Evolutionary conservation across 2,113 vertebrate genomes (phyloP).

Genomic region (Maccullochella peelii): DNA sequence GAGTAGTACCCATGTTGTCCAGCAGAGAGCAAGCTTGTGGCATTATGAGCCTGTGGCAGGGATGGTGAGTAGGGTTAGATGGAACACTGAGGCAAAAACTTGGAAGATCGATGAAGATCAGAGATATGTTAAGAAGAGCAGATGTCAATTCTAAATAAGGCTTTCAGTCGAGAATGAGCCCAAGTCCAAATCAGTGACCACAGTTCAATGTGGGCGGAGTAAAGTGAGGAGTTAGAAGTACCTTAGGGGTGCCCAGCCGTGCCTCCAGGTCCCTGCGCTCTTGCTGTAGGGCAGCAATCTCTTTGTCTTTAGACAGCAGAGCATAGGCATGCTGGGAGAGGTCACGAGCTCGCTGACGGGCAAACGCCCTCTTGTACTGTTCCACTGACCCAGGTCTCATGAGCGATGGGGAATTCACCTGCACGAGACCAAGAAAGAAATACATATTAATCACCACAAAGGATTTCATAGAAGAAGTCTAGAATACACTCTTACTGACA

Average conservation of each 20-base stretch:
- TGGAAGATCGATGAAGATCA: not conserved
- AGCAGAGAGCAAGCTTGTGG: conserved; percentile 73
- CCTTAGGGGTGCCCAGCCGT: conserved; percentile 87
- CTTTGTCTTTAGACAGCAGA: conserved; percentile 94
- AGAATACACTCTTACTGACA: not conserved
- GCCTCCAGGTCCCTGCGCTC: conserved; percentile 91
- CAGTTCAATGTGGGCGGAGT: not conserved
- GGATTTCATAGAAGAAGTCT: not conserved
- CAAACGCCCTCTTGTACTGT: conserved; percentile 92
- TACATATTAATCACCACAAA: not conserved
- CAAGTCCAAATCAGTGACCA: not conserved
- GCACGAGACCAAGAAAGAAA: conserved; percentile 13
- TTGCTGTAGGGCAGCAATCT: conserved; percentile 92
- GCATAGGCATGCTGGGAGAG: conserved; percentile 93
- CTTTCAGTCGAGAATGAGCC: not conserved
- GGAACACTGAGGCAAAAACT: not conserved
- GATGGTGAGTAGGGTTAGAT: not conserved
- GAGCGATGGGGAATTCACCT: conserved; percentile 90
- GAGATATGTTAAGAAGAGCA: not conserved
- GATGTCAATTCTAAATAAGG: not conserved
- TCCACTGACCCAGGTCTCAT: conserved; percentile 88
- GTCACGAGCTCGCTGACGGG: conserved; percentile 92
- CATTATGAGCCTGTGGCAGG: not conserved
- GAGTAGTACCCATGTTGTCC: conserved; percentile 59
- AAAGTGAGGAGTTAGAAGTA: conserved; percentile 56